Percentiles rank a stretch among this genome's conserved stretches.
Evolutionary conservation across 2,888 invertebrate species (phyloP).

Genomic region (Melanostoma mellinum): DNA sequence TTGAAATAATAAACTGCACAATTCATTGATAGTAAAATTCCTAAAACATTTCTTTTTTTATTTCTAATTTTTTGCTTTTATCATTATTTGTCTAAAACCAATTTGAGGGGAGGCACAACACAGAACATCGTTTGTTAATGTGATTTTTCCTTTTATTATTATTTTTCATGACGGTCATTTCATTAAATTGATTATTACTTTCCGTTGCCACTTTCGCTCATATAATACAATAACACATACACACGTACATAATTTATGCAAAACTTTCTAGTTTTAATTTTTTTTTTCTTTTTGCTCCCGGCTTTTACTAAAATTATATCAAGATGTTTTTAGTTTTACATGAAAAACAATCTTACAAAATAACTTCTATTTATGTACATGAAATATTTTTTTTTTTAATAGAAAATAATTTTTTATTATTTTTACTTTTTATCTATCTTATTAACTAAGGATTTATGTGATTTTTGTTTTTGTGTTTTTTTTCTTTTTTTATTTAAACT

Average conservation of each 20-base stretch:
- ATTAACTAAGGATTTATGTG: constrained; percentile 31
- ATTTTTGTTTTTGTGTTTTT: constrained; percentile 28
- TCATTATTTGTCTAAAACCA: constrained; percentile 44
- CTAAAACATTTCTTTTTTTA: constrained; percentile 51
- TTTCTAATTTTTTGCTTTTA: constrained; percentile 43
- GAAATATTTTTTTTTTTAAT: constrained; percentile 30
- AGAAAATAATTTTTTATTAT: constrained; percentile 55
- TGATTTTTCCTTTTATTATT: constrained; percentile 22
- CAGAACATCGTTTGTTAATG: constrained; percentile 39
- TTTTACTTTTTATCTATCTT: constrained; percentile 53
- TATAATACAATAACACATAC: constrained; percentile 34
- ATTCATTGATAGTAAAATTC: constrained; percentile 56
- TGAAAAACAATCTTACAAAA: constrained; percentile 56
- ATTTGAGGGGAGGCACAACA: constrained; percentile 37
- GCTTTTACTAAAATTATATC: constrained; percentile 55
- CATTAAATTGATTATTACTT: constrained; percentile 34
- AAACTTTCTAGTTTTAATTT: constrained; percentile 7
- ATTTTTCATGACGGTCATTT: constrained; percentile 45
- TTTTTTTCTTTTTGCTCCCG: constrained; percentile 62
- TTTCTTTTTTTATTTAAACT: constrained; percentile 38
- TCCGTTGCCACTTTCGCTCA: constrained; percentile 29
- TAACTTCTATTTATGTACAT: constrained; percentile 45
- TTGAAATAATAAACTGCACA: constrained; percentile 48
- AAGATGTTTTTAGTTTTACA: constrained; percentile 51
- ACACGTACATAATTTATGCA: constrained; percentile 20